phyloP scores from a whole-genome alignment of 2,888 invertebrate species.

The Caenorhabditis uteleia region DNA sequence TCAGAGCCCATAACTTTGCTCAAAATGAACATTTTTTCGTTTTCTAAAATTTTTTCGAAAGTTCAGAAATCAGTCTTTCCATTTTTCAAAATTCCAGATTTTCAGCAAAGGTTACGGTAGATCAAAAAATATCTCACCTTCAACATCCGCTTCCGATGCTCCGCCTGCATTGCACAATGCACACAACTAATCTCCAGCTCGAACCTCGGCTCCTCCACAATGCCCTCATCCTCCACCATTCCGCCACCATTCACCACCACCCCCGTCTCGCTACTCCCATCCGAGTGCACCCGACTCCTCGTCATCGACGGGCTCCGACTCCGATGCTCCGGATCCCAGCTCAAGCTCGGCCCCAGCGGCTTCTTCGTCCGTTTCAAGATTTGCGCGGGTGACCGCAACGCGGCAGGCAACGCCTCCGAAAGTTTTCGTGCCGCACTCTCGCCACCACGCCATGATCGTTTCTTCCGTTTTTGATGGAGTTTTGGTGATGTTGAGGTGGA shows the following conservation, averaged over 20 bases:
- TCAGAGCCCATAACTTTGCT: constrained; percentile 7
- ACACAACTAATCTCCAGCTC: constrained; percentile 47
- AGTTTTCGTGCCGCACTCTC: constrained; percentile 46
- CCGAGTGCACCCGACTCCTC: constrained; percentile 46
- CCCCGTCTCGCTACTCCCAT: constrained; percentile 41
- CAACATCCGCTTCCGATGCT: constrained; percentile 39
- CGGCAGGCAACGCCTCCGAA: constrained; percentile 50
- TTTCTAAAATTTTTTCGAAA: no score
- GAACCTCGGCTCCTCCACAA: constrained; percentile 49
- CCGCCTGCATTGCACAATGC: constrained; percentile 53
- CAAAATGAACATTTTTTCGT: constrained; percentile 9
- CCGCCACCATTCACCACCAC: constrained; percentile 31
- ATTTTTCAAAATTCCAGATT: background rate
- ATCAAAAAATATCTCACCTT: constrained; percentile 29
- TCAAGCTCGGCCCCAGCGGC: constrained; percentile 61
- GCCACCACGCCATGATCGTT: constrained; percentile 36
- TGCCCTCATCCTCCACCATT: constrained; percentile 23
- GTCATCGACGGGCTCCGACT: constrained; percentile 34
- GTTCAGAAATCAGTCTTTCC: background rate
- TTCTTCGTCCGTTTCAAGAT: constrained; percentile 54
- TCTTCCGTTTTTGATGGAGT: constrained; percentile 28
- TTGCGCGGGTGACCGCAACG: constrained; percentile 49
- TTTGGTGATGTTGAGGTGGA: constrained; percentile 22
- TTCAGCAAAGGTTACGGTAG: background rate
- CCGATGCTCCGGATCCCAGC: constrained; percentile 65